Percentiles rank a stretch among this genome's conserved stretches.
phyloP scores from a whole-genome alignment of 1,140 invertebrate genomes.

The Zeugodacus cucurbitae region DNA sequence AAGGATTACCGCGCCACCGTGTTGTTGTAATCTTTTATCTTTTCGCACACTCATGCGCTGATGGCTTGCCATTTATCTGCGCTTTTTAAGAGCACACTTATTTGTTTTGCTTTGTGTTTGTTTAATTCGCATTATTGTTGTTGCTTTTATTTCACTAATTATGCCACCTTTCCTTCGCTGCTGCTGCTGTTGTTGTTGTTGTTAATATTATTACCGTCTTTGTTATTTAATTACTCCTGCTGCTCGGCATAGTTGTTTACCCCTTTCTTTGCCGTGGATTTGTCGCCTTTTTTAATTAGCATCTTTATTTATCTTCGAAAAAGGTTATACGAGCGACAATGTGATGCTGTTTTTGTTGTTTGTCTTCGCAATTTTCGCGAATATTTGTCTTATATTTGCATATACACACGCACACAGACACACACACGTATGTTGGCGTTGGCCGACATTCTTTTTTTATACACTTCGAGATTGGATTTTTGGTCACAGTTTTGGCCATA shows the following conservation, averaged over 20 bases:
- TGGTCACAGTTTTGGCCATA: constrained; percentile 11
- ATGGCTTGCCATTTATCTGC: not conserved
- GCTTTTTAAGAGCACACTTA: not conserved
- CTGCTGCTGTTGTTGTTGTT: not conserved
- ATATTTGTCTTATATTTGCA: not conserved
- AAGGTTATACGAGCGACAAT: not conserved
- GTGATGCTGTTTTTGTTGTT: not conserved
- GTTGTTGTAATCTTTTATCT: not conserved
- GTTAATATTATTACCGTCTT: not conserved
- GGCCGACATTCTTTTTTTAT: constrained; percentile 6
- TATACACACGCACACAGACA: not conserved
- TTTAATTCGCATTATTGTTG: not conserved
- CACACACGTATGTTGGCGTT: not conserved
- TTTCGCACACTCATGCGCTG: not conserved
- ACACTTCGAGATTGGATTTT: not conserved
- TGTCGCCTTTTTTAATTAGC: not conserved
- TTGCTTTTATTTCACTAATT: not conserved
- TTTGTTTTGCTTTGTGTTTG: not conserved
- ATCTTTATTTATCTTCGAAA: constrained; percentile 34
- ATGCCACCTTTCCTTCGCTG: not conserved
- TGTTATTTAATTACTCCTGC: not conserved
- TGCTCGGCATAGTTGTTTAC: not conserved
- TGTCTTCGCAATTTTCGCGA: constrained; percentile 5
- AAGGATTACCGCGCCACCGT: not conserved
- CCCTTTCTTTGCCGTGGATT: not conserved